phyloP scores from a whole-genome alignment of 2,888 invertebrate genomes.

The Amorpha juglandis region DNA sequence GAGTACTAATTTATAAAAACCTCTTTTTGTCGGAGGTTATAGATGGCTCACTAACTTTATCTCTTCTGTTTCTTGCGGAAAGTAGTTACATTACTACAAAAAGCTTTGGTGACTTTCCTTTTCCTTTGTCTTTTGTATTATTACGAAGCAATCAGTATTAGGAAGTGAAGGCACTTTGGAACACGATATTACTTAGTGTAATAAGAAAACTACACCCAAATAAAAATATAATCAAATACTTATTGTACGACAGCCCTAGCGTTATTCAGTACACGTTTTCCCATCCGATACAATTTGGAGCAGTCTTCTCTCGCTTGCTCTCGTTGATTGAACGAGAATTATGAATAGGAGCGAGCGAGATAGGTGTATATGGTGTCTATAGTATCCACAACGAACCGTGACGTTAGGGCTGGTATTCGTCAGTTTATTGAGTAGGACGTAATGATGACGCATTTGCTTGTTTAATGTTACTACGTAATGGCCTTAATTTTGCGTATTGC shows the following conservation, averaged over 20 bases:
- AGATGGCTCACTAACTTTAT: too few species aligned
- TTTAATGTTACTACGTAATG: slow-evolving; percentile 1
- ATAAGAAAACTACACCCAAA: not conserved
- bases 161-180: too few species aligned
- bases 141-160: too few species aligned
- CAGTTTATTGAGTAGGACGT: slow-evolving; percentile 36
- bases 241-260: slow-evolving; percentile 28
- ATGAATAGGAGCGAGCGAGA: slow-evolving; percentile 54
- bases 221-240: slow-evolving; percentile 7
- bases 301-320: slow-evolving; percentile 41
- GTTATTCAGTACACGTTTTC: slow-evolving; percentile 57
- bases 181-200: too few species aligned
- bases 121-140: too few species aligned
- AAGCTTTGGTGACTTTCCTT: too few species aligned
- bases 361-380: slow-evolving; percentile 36
- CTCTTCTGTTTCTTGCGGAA: too few species aligned
- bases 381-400: slow-evolving; percentile 12
- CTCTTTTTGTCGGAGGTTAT: too few species aligned
- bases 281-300: slow-evolving; percentile 11
- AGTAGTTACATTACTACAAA: too few species aligned
- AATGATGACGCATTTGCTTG: slow-evolving; percentile 2
- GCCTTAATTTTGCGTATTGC: slow-evolving; percentile 6
- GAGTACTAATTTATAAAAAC: too few species aligned
- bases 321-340: slow-evolving; percentile 28
- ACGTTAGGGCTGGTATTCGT: slow-evolving; percentile 34